Base-by-base conservation (phyloP, 2,888 invertebrate genomes). In the Carcina quercana region DNA sequence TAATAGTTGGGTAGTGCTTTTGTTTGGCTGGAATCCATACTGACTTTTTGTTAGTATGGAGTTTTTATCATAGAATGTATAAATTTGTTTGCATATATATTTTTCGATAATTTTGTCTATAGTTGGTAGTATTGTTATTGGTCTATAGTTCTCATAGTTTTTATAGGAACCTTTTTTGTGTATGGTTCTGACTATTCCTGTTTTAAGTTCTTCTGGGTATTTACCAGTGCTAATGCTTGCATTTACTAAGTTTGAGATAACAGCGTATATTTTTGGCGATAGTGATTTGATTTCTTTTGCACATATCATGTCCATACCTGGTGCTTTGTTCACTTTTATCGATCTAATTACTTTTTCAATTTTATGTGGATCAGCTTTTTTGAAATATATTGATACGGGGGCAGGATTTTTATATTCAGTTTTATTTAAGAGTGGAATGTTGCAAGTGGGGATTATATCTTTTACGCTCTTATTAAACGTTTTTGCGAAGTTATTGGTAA, bases 121-220 rank as follows among this genome's bases (percentile, higher is more conserved):
- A 7, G 25, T 28, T 7, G 39, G 21, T 12, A 37, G 14, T 13
- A 40, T 40, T 3, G 40, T 40, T 3, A 40, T 40, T 1, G 40
- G 40, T 25, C 37, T 25, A 13, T 40, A 42, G 10, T 42, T 42
- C n/a, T 32, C 37, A 7, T 8, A 15, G 10, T 42, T 34, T 1
- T 6, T n/a, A 12, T 12, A n/a, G 8, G 11, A 8, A 17, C 30
- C 30, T 15, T 15, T 15, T 15, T 24, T 30, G n/a, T n/a, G 25
- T 3, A 30, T 25, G 6, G 30, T 24, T 11, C 25, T 22, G 2
- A 29, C 29, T 13, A 20, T 6, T 3, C 29, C 29, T 2, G 8
- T 6, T 24, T 30, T 30, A 17, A 30, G 15, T 5, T 15, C 30
- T 2, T 8, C 3, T 2, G 31, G 25, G 13, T 31, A 31, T 3